phyloP scores from a whole-genome alignment of 2,888 invertebrate species.

The Lithophane socia region DNA sequence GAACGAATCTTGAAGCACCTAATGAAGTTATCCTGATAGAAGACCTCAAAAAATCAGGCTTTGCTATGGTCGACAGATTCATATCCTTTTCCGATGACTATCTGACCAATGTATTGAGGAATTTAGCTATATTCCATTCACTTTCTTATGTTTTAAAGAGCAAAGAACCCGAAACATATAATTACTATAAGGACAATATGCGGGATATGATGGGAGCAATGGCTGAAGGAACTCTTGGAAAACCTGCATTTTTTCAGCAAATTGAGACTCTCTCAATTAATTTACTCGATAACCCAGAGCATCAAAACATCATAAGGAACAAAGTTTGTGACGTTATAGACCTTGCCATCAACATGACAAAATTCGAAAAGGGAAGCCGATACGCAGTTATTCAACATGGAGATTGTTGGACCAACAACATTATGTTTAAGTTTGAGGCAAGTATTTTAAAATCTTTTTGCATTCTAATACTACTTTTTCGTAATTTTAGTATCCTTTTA shows the following conservation, averaged over 20 bases:
- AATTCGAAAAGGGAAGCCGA: constrained; percentile 47
- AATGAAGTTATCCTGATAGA: constrained; percentile 76
- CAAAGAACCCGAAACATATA: constrained; percentile 69
- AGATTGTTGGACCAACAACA: constrained; percentile 78
- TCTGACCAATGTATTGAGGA: constrained; percentile 71
- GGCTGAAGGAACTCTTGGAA: constrained; percentile 3
- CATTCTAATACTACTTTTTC: background rate
- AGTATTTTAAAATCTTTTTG: constrained; percentile 26
- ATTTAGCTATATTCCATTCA: constrained; percentile 75
- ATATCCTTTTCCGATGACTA: constrained; percentile 68
- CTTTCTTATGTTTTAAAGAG: constrained; percentile 74
- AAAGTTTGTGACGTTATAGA: constrained; percentile 40
- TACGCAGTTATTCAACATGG: constrained; percentile 75
- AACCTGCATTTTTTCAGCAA: constrained; percentile 19
- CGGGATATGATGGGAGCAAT: constrained; percentile 55
- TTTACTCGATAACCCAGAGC: constrained; percentile 65
- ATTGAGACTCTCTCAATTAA: constrained; percentile 51
- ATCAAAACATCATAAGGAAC: constrained; percentile 63
- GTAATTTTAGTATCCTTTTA: background rate
- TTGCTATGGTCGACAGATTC: constrained; percentile 72
- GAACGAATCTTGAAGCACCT: constrained; percentile 63
- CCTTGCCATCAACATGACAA: constrained; percentile 44
- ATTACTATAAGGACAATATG: constrained; percentile 57
- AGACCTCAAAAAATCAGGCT: constrained; percentile 72
- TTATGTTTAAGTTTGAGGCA: constrained; percentile 74